Conservation (phyloP, 2,113 vertebrate species). For the Uria lomvia region DNA sequence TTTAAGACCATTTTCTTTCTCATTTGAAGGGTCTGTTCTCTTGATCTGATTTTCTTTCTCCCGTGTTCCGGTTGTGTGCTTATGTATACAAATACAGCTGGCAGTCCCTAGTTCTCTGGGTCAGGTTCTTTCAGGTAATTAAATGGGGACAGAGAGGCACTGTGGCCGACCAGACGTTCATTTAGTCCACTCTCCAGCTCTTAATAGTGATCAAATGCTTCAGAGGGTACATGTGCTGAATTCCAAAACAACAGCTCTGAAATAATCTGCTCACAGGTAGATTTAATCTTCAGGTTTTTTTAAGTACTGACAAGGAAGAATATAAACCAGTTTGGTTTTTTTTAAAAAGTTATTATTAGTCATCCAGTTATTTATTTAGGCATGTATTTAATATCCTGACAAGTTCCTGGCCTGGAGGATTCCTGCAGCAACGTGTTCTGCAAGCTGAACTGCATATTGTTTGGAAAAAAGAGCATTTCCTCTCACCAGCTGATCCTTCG, state of each 20-base stretch:
- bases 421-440: neutral
- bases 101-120: neutral
- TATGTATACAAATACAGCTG: neutral
- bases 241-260: neutral
- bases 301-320: neutral
- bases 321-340: neutral
- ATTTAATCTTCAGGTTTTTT: neutral
- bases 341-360: neutral
- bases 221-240: neutral
- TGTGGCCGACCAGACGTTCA: neutral
- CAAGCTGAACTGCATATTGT: neutral
- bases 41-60: neutral
- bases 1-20: neutral
- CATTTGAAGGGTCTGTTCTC: neutral
- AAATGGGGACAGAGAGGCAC: neutral
- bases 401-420: neutral
- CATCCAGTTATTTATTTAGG: neutral
- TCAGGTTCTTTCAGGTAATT: neutral
- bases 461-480: neutral
- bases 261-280: neutral
- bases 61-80: neutral
- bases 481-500: neutral
- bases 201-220: neutral
- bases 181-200: neutral
- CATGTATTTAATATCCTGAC: neutral